Conservation (phyloP, 2,888 invertebrate species). For the Drosophila formosana region DNA sequence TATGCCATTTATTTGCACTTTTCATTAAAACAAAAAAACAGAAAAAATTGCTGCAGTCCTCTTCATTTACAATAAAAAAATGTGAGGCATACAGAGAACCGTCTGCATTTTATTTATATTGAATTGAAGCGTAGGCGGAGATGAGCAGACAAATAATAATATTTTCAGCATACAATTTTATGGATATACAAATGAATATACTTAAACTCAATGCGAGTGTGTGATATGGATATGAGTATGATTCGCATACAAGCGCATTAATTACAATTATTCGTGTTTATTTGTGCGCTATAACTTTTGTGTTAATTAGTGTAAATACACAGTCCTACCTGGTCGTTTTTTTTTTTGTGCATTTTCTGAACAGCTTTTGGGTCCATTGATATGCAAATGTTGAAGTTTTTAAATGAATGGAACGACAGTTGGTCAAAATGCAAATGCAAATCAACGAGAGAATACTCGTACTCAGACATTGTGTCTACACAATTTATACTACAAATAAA, state of each 20-base stretch:
- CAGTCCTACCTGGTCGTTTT: conserved; percentile 18
- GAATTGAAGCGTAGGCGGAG: conserved; percentile 48
- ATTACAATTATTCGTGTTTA: conserved; percentile 69
- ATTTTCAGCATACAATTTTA: conserved; percentile 46
- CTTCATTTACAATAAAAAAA: conserved; percentile 55
- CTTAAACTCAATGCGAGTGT: conserved; percentile 8
- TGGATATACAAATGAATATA: conserved; percentile 37
- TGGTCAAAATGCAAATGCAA: conserved; percentile 32
- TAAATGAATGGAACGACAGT: conserved; percentile 49
- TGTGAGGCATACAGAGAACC: conserved; percentile 25
- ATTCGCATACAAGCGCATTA: conserved; percentile 51
- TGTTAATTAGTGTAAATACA: conserved; percentile 62
- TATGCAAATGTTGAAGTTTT: conserved; percentile 45
- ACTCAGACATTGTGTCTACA: conserved; percentile 3
- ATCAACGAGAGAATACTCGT: conserved; percentile 5
- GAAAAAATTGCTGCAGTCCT: conserved; percentile 29
- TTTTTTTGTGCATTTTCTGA: conserved; percentile 8
- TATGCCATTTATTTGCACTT: conserved; percentile 59
- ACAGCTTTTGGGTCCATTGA: conserved; percentile 41
- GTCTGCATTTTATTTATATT: conserved; percentile 54
- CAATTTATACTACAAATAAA: background rate
- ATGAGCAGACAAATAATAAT: conserved; percentile 33
- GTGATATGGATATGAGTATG: conserved; percentile 31
- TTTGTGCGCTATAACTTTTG: conserved; percentile 59
- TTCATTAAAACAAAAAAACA: conserved; percentile 40